Evolutionary conservation across 2,797 vertebrate species (phyloP), one percentile per base, ranked within the genome.

Genomic region (Monodelphis domestica): DNA sequence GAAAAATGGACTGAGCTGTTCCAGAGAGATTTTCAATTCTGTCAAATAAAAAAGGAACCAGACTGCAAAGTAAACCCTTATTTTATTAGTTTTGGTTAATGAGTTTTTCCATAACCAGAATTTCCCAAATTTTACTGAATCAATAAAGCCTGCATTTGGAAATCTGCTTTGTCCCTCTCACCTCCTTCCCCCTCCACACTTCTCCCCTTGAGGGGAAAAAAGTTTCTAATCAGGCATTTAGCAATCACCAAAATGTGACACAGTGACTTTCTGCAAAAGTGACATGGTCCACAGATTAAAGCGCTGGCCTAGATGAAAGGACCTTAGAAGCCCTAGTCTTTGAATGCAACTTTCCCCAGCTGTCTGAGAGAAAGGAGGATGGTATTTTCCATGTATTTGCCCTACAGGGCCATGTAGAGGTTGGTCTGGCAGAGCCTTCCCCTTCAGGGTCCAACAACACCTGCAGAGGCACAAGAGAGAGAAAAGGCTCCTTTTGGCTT

Each of bases 51-150:
- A 78, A 96, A 95, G 95, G 93, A 96, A 95, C 96, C 97, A 97
- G 96, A 97, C 96, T 96, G 96, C 95, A 94, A 92, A 95, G 96
- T 97, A 97, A 97, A 97, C 94, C 95, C 93, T 93, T 97, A 97
- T 97, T 78, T 97, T 97, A 97, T 97, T 97, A 96, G 96, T 97
- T 96, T 97, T 94, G 94, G 96, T 97, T 97, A 97, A 97, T 97
- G 97, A 97, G 95, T 97, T 97, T 97, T 97, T 97, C 96, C 97
- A 97, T 97, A 97, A 97, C 96, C 94, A 97, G 95, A 96, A 96
- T 97, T 97, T 97, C 97, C 97, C 95, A 95, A 95, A 97, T 97
- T 97, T 97, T 97, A 97, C 97, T 96, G 96, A 97, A 97, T 97
- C 97, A 96, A 96, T 97, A 97, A 97, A 97, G 91, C 95, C 93